Base-by-base conservation (phyloP, 2,797 vertebrate species). In the Siniperca obscura region DNA sequence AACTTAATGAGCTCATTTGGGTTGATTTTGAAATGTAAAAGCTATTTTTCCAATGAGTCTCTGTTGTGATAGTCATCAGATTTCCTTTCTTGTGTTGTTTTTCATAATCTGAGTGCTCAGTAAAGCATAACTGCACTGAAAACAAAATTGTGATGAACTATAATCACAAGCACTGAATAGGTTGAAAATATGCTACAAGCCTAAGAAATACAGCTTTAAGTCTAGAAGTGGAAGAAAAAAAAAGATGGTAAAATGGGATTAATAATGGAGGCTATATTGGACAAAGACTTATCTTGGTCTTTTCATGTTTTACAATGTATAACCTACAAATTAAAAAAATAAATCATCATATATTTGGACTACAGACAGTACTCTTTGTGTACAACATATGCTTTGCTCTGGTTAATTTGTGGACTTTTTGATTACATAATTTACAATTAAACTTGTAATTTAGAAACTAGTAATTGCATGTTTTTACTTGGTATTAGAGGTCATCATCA, bases 21-120 rank as follows among this genome's bases (percentile, higher is more conserved):
- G 62, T 19, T 59, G 61, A 77, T 86, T 86, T 77, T 78, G 40
- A 89, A 83, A 87, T 75, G 53, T 61, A 59, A 79, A 80, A 83
- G 70, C 56, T 19, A 55, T 86, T 90, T 89, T 74, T 84, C 67
- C 55, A 57, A 50, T 57, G 27, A 72, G 38, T 52, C 30, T 82
- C 34, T 48, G 46, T 60, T 70, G 56, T 72, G 46, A 76, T 60
- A 62, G 44, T 57, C 30, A 72, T 66, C 46, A 50, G 40, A 40
- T 70, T 64, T 61, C 10, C n/a, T 78, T 72, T 56, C 22, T 44
- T 42, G 27, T 27, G 30, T 27, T 57, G 57, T 52, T 65, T 80
- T 60, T 42, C 34, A 25, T 4, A 61, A 44, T 65, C 48, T 52
- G 65, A 65, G 36, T 62, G 59, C 59, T 78, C 53, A 62, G 48